Evolutionary conservation across 2,888 invertebrate genomes (phyloP).

Genomic region (Balanococcus diminutus): DNA sequence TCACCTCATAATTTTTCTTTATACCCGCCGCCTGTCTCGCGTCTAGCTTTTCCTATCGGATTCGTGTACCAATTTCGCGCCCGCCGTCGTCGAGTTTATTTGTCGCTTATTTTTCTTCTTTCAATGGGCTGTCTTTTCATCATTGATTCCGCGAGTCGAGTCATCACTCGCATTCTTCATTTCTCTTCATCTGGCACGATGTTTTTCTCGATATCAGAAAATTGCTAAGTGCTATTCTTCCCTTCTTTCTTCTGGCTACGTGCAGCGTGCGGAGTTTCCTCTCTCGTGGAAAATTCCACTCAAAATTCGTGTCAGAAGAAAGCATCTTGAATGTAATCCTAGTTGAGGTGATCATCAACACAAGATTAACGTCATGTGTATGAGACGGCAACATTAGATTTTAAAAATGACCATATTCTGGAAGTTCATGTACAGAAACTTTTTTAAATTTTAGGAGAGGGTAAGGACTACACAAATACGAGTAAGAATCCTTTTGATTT

Average conservation of each 20-base stretch:
- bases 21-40: background rate
- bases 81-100: constrained; percentile 32
- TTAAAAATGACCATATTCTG: no score
- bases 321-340: no score
- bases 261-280: background rate
- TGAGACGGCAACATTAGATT: no score
- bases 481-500: no score
- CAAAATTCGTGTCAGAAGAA: background rate
- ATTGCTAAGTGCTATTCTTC: constrained; percentile 10
- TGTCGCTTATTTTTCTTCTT: constrained; percentile 28
- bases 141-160: background rate
- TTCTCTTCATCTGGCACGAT: background rate
- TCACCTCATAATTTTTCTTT: constrained; percentile 52
- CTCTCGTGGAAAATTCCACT: background rate
- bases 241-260: background rate
- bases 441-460: no score
- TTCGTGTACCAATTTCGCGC: background rate
- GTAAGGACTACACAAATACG: no score
- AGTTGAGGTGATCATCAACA: no score
- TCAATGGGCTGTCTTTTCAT: background rate
- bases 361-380: no score
- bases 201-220: background rate
- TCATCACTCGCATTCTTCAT: background rate
- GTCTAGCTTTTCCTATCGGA: background rate
- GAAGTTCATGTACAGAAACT: no score